These are phyloP conservation scores for Chymomyza amoena DNA, from an alignment of 2,888 invertebrate species.

Conservation along the genomic window DNA sequence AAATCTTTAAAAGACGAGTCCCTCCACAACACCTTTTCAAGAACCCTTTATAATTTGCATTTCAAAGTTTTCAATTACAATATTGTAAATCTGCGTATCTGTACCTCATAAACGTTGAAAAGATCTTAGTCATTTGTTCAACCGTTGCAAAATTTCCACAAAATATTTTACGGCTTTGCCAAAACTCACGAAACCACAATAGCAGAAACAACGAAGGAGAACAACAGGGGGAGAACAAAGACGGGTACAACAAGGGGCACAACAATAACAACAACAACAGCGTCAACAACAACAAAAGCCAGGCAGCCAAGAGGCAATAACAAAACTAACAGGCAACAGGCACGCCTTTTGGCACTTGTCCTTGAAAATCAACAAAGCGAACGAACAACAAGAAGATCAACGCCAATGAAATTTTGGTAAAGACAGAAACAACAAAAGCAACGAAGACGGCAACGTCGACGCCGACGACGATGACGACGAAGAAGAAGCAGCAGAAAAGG, in stretches of 20 bases:
- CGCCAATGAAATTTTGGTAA: conserved; percentile 17
- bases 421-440: conserved; percentile 9
- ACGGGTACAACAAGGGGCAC: background rate
- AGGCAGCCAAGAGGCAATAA: background rate
- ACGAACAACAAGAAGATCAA: conserved; percentile 46
- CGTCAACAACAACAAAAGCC: no score
- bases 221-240: background rate
- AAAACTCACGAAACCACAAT: background rate
- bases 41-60: background rate
- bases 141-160: background rate
- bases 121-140: background rate
- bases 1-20: no score
- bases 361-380: conserved; percentile 54
- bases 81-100: background rate
- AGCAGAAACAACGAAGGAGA: no score
- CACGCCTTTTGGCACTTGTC: conserved; percentile 59
- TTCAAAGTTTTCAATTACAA: background rate
- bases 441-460: background rate
- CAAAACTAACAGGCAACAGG: conserved; percentile 14
- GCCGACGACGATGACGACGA: conserved; percentile 15
- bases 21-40: no score
- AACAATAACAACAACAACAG: background rate
- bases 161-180: background rate
- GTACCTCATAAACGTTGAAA: background rate
- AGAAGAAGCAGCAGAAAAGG: conserved; percentile 26